phyloP scores from a whole-genome alignment of 2,888 invertebrate genomes.

The Ctena decussata region DNA sequence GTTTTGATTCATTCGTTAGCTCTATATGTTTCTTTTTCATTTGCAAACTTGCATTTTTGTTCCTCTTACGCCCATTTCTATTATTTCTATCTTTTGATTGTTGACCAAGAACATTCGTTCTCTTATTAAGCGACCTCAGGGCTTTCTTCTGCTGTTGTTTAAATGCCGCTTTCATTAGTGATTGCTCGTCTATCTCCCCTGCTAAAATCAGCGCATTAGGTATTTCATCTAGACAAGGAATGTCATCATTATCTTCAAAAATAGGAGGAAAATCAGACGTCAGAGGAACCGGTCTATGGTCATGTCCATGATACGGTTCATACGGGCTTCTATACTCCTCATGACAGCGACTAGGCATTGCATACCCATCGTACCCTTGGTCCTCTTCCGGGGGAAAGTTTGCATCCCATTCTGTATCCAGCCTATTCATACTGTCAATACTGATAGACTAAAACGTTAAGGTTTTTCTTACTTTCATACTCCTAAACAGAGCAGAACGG shows the following conservation, averaged over 20 bases:
- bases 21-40: not conserved
- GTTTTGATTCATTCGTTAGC: too few species aligned
- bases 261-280: not conserved
- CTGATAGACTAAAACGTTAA: too few species aligned
- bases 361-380: too few species aligned
- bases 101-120: not conserved
- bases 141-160: slow-evolving; percentile 23
- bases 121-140: not conserved
- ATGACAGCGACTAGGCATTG: too few species aligned
- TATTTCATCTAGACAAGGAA: slow-evolving; percentile 40
- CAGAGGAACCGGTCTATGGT: not conserved
- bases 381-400: too few species aligned
- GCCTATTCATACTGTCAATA: too few species aligned
- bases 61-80: not conserved
- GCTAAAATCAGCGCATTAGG: slow-evolving; percentile 40
- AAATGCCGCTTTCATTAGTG: not conserved
- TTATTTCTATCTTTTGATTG: not conserved
- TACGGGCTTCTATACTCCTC: too few species aligned
- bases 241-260: slow-evolving; percentile 33
- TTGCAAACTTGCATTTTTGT: not conserved
- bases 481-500: too few species aligned
- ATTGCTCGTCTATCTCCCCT: slow-evolving; percentile 26
- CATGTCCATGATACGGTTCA: too few species aligned
- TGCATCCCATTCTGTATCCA: too few species aligned
- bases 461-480: too few species aligned